Conservation (phyloP, 2,888 invertebrate genomes). For the Sericinus montela region DNA sequence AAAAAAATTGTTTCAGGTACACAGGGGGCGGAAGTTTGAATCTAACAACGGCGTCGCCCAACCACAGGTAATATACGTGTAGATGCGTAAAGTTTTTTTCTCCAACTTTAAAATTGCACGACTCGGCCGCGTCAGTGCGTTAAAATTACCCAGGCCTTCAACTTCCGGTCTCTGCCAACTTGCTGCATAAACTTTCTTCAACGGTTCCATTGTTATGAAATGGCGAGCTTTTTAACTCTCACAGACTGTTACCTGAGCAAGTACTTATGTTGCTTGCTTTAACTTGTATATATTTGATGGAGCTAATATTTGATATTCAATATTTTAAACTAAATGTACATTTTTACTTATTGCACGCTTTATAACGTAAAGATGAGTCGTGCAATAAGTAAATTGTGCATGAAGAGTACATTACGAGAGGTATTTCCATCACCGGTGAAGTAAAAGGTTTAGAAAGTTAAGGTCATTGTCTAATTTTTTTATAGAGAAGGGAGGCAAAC, state of each 20-base stretch:
- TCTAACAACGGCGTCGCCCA: slow-evolving; percentile 17
- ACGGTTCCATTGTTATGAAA: slow-evolving; percentile 42
- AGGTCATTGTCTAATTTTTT: too few relatives aligned
- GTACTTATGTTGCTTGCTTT: not conserved
- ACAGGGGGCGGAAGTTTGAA: not conserved
- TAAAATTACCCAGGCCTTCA: slow-evolving; percentile 49
- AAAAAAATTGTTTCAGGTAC: slow-evolving; percentile 10
- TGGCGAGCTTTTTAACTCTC: not conserved
- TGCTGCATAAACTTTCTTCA: slow-evolving; percentile 32
- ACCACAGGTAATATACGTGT: slow-evolving; percentile 34
- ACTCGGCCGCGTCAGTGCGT: slow-evolving; percentile 29
- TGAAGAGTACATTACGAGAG: too few relatives aligned
- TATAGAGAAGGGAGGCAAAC: too few relatives aligned
- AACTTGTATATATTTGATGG: too few relatives aligned
- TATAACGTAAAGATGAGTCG: too few relatives aligned
- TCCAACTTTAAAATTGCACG: slow-evolving; percentile 50
- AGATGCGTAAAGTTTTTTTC: slow-evolving; percentile 39
- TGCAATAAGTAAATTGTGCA: too few relatives aligned
- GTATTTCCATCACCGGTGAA: too few relatives aligned
- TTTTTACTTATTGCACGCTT: too few relatives aligned
- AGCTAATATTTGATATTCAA: too few relatives aligned
- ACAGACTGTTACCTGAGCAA: not conserved
- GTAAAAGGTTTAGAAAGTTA: too few relatives aligned
- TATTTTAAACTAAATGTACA: too few relatives aligned
- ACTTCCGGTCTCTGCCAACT: slow-evolving; percentile 30